A percentile compares a stretch with the other conserved stretches of the same genome.
Conservation (phyloP, 2,888 invertebrate species). For the Dolomedes plantarius region DNA sequence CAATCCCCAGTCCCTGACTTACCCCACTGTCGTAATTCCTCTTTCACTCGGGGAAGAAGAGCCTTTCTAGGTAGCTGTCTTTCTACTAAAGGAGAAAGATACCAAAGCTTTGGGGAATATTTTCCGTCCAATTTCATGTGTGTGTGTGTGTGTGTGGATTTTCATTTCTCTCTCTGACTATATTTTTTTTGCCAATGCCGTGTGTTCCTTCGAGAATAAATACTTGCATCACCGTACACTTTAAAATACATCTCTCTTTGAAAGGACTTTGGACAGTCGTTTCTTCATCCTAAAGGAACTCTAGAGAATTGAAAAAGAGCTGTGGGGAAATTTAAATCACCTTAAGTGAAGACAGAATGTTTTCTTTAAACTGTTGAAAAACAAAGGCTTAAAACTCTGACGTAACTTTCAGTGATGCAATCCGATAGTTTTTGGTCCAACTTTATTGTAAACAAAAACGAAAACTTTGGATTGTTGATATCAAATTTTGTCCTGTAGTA, state of each 20-base stretch:
- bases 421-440: no score
- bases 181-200: constrained; percentile 7
- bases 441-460: no score
- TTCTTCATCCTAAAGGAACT: no score
- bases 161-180: constrained; percentile 23
- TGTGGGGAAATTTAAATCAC: no score
- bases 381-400: no score
- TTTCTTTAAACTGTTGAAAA: no score
- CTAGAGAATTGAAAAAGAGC: no score
- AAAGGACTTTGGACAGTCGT: constrained; percentile 22
- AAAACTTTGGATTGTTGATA: no score
- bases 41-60: background rate
- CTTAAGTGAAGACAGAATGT: no score
- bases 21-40: constrained; percentile 18
- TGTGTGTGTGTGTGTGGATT: constrained; percentile 33
- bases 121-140: constrained; percentile 49
- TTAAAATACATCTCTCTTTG: constrained; percentile 48
- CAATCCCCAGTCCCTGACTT: constrained; percentile 19
- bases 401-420: no score
- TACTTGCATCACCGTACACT: background rate
- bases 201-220: background rate
- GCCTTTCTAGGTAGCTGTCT: constrained; percentile 21
- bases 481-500: no score
- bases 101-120: constrained; percentile 48
- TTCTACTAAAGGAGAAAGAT: constrained; percentile 41